Conservation (phyloP, 2,888 invertebrate genomes). For the Falcaria lacertinaria region DNA sequence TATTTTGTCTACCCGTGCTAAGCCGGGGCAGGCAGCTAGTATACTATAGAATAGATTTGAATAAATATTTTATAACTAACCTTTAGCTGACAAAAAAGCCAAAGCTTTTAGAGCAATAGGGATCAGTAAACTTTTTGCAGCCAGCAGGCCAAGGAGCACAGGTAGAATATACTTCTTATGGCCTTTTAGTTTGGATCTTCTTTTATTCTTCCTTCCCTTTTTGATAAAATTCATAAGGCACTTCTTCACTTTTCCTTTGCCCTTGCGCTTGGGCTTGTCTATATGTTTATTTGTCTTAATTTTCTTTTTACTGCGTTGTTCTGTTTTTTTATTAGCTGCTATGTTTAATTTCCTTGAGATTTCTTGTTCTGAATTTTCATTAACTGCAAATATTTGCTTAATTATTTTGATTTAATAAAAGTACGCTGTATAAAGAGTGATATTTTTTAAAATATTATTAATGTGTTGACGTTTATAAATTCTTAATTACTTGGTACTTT, state of each 20-base stretch:
- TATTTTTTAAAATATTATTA: no score
- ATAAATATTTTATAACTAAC: no score
- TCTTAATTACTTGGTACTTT: no score
- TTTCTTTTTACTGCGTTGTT: constrained; percentile 14
- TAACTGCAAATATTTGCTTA: neutral
- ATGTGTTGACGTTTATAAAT: no score
- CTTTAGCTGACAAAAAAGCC: constrained; percentile 82
- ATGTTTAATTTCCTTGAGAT: constrained; percentile 13
- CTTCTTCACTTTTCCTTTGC: constrained; percentile 47
- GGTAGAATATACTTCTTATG: constrained; percentile 80
- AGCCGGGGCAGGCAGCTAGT: no score
- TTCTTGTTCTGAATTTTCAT: constrained; percentile 18
- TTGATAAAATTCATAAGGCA: constrained; percentile 59
- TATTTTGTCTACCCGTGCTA: no score
- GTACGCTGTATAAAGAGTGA: no score
- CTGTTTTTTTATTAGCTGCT: constrained; percentile 10
- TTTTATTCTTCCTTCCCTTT: constrained; percentile 32
- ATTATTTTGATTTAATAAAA: no score
- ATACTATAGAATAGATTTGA: no score
- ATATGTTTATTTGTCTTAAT: constrained; percentile 24
- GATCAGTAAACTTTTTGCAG: constrained; percentile 83
- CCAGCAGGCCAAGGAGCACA: constrained; percentile 80
- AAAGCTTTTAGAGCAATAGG: constrained; percentile 84
- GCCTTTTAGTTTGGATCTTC: constrained; percentile 37
- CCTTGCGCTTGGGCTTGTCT: constrained; percentile 27